Conservation (phyloP, 2,888 invertebrate species). For the Serrognathus titanus region DNA sequence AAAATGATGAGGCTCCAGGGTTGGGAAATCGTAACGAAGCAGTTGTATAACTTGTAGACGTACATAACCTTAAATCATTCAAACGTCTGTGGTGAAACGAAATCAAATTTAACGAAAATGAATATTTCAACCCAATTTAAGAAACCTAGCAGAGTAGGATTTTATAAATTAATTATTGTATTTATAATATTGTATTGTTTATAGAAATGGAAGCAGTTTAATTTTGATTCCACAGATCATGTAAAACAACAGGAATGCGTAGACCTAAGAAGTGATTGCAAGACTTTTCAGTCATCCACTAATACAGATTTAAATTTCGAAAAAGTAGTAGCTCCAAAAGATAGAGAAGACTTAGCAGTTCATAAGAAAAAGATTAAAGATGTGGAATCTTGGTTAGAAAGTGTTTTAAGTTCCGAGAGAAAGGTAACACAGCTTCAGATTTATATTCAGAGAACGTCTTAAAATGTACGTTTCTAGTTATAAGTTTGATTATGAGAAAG, state of each 20-base stretch:
- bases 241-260: neutral
- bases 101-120: too few species aligned
- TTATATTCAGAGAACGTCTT: neutral
- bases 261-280: neutral
- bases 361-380: constrained; percentile 73
- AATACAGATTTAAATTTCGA: constrained; percentile 52
- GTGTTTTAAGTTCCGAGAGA: constrained; percentile 26
- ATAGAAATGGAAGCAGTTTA: constrained; percentile 29
- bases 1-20: too few species aligned
- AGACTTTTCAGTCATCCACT: neutral
- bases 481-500: neutral
- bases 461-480: neutral
- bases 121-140: too few species aligned
- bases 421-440: constrained; percentile 6
- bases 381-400: constrained; percentile 64
- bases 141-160: too few species aligned
- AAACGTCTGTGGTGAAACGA: too few species aligned
- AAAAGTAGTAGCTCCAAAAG: constrained; percentile 58
- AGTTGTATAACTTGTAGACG: too few species aligned
- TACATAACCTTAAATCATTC: too few species aligned
- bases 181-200: neutral
- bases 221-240: constrained; percentile 17
- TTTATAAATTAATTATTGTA: too few species aligned
- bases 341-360: constrained; percentile 64
- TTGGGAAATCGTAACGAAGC: too few species aligned